Conservation (phyloP, 2,797 vertebrate species). For the Malurus splendens region DNA sequence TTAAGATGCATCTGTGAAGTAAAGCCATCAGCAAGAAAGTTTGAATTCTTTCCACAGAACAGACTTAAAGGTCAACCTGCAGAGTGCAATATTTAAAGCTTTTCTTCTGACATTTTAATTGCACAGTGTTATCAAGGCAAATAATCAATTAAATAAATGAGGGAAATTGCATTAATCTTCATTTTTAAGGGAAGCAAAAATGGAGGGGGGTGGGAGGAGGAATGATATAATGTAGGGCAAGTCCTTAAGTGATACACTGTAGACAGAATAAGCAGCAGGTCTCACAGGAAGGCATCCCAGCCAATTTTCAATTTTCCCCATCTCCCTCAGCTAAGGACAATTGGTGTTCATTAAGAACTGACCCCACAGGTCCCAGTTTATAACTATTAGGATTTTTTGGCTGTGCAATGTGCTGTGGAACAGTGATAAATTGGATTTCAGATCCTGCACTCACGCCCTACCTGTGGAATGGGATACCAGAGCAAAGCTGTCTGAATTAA, state of each 20-base stretch:
- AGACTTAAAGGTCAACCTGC: background rate
- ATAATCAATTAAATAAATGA: background rate
- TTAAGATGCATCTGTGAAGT: conserved; percentile 4
- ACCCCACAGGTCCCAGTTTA: background rate
- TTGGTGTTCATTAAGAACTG: background rate
- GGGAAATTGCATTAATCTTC: background rate
- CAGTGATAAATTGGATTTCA: background rate
- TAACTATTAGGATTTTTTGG: background rate
- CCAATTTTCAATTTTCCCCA: background rate
- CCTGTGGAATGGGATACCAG: background rate
- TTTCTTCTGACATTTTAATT: background rate
- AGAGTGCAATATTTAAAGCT: background rate
- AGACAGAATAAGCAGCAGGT: background rate
- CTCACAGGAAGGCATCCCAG: background rate
- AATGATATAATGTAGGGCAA: background rate
- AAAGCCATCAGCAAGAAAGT: conserved; percentile 2
- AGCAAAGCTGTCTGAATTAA: background rate
- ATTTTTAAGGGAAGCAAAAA: background rate
- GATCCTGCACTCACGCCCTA: fast-evolving
- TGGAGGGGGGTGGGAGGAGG: no score
- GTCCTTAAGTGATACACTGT: background rate
- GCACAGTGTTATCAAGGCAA: background rate
- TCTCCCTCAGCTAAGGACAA: background rate
- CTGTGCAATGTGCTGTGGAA: background rate
- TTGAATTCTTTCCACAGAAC: background rate